phyloP scores from a whole-genome alignment of 2,797 vertebrate genomes.

The Gallinago solitaria region DNA sequence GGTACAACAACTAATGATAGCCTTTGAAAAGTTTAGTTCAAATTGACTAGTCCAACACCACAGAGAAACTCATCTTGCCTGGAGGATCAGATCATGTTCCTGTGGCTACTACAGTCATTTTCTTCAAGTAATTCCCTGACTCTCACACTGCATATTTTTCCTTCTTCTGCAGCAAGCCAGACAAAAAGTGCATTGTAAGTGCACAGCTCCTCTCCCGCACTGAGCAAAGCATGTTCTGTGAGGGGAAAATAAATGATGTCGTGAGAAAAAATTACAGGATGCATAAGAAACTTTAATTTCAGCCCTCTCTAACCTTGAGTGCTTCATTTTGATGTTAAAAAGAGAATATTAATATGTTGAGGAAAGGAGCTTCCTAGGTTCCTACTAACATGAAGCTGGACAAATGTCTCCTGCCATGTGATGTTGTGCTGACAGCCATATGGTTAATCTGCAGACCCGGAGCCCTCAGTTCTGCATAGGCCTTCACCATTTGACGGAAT shows the following conservation, averaged over 20 bases:
- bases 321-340: not conserved
- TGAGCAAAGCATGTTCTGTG: not conserved
- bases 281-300: not conserved
- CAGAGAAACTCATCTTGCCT: not conserved
- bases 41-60: not conserved
- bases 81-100: not conserved
- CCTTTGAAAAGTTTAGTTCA: not conserved
- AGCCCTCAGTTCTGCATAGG: not conserved
- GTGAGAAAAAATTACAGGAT: not conserved
- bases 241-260: accelerated
- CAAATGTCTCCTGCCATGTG: not conserved
- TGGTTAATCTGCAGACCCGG: not conserved
- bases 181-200: not conserved
- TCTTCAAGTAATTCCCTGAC: not conserved
- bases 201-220: not conserved
- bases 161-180: not conserved
- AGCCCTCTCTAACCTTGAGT: not conserved
- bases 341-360: not conserved
- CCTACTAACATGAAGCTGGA: not conserved
- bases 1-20: not conserved
- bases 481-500: not conserved
- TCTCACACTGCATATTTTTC: not conserved
- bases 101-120: not conserved
- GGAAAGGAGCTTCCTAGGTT: not conserved
- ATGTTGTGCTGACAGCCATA: not conserved